A percentile compares a stretch with the other conserved stretches of the same genome.
phyloP scores from a whole-genome alignment of 2,888 invertebrate genomes.

The Celastrina argiolus region DNA sequence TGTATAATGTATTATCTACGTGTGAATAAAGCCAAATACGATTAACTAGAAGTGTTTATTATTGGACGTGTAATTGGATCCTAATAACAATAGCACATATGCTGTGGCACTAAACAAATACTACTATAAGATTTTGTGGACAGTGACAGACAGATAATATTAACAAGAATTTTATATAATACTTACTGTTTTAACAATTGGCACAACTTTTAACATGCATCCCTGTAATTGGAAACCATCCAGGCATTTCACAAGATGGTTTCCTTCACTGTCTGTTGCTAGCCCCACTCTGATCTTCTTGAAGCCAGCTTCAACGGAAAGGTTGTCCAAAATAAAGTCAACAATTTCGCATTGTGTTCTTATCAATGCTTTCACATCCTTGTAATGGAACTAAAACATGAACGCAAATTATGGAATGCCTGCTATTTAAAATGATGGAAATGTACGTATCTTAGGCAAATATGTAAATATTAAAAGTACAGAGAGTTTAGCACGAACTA shows the following conservation, averaged over 20 bases:
- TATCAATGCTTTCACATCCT: conserved; percentile 55
- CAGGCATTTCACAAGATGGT: conserved; percentile 52
- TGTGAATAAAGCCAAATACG: too few species aligned
- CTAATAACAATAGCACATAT: too few species aligned
- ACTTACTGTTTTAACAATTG: conserved; percentile 37
- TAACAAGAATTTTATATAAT: too few species aligned
- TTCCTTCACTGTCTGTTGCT: conserved; percentile 53
- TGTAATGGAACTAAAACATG: conserved; percentile 51
- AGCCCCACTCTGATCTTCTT: conserved; percentile 62
- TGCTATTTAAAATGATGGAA: not conserved
- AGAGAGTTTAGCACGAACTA: too few species aligned
- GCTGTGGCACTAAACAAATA: too few species aligned
- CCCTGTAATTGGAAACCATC: conserved; percentile 53
- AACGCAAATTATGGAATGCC: too few species aligned
- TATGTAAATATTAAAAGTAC: not conserved
- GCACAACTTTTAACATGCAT: conserved; percentile 47
- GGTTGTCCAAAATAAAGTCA: conserved; percentile 60
- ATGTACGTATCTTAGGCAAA: not conserved
- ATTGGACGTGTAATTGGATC: too few species aligned
- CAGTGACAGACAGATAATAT: too few species aligned
- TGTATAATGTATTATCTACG: too few species aligned
- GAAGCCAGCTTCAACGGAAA: conserved; percentile 47
- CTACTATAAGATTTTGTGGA: too few species aligned
- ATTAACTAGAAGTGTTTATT: too few species aligned
- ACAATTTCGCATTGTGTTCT: conserved; percentile 55